Evolutionary conservation across 92 coral and sea anemone genomes (phyloP).

Genomic region (Diadumene lineata): DNA sequence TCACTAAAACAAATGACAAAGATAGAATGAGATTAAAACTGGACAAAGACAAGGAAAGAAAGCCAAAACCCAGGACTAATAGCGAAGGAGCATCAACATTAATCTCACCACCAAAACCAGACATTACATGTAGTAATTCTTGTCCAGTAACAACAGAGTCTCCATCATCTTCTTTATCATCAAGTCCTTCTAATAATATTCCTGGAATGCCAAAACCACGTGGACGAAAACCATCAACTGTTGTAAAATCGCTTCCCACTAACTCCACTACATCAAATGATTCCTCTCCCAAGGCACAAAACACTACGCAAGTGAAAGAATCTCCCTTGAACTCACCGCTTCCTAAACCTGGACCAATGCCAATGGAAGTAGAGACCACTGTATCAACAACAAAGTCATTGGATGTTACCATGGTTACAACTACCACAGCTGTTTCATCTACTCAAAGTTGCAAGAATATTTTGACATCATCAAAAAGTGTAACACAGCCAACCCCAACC

Average conservation of each 20-base stretch:
- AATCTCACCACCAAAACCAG: slow-evolving; percentile 51
- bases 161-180: slow-evolving; percentile 19
- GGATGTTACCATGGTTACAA: slow-evolving; percentile 1
- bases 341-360: slow-evolving; percentile 20
- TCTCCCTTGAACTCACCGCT: slow-evolving; percentile 24
- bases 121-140: slow-evolving; percentile 30
- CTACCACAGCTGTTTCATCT: slow-evolving; percentile 4
- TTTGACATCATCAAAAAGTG: slow-evolving; percentile 32
- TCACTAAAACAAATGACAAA: slow-evolving; percentile 60
- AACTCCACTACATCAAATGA: background rate
- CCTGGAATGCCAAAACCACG: slow-evolving; percentile 73
- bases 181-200: slow-evolving; percentile 1
- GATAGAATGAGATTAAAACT: slow-evolving; percentile 55
- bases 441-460: slow-evolving; percentile 20
- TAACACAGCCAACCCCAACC: slow-evolving; percentile 28
- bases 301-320: background rate
- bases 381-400: slow-evolving; percentile 29
- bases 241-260: slow-evolving; percentile 55
- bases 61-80: slow-evolving; percentile 70
- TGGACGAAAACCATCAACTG: slow-evolving; percentile 81
- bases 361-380: slow-evolving; percentile 32
- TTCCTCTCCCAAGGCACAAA: slow-evolving; percentile 2
- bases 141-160: slow-evolving; percentile 10
- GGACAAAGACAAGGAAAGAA: slow-evolving; percentile 35
- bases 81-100: slow-evolving; percentile 44